phyloP scores from a whole-genome alignment of 2,113 vertebrate genomes.

The Uria lomvia region DNA sequence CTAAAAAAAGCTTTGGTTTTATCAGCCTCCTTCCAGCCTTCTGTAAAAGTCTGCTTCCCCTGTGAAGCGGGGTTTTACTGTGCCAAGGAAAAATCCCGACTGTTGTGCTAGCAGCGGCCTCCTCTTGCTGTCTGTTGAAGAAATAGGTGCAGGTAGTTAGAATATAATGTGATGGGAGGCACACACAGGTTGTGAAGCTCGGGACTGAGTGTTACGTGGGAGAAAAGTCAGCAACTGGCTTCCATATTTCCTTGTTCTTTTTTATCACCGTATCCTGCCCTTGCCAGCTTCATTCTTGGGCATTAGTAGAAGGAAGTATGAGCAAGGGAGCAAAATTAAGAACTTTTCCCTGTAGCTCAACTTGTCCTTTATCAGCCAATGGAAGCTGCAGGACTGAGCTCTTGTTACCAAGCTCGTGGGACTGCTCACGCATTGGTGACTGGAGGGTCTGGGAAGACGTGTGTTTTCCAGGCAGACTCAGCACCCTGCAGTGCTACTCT shows the following conservation, averaged over 20 bases:
- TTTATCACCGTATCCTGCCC: background rate
- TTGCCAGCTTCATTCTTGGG: background rate
- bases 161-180: background rate
- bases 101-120: background rate
- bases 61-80: background rate
- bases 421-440: background rate
- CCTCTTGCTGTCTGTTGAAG: background rate
- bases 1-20: background rate
- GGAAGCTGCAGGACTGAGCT: background rate
- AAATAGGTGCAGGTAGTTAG: background rate
- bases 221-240: background rate
- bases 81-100: background rate
- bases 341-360: background rate
- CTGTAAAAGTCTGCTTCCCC: background rate
- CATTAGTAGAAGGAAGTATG: background rate
- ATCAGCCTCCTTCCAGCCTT: background rate
- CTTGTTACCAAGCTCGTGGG: background rate
- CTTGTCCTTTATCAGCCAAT: background rate
- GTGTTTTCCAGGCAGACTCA: background rate
- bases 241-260: background rate
- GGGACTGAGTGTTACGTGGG: fast-evolving
- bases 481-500: background rate
- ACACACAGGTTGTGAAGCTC: fast-evolving
- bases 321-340: background rate
- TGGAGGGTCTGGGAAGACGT: background rate